These are phyloP conservation scores for Oreochromis spilurus DNA, from an alignment of 2,113 vertebrate species.

Conservation along the genomic window DNA sequence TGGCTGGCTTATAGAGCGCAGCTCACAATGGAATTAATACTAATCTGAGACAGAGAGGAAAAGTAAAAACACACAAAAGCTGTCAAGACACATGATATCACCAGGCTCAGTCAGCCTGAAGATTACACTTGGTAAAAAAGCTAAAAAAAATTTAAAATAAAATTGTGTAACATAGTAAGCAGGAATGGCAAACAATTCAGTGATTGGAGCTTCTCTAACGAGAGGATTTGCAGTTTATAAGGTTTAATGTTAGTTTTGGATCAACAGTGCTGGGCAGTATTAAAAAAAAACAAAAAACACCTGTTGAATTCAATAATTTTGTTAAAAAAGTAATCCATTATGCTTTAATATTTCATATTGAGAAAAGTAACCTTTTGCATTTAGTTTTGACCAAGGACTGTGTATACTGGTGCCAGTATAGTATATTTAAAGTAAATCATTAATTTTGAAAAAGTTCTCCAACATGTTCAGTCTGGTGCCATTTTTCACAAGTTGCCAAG, in stretches of 20 bases:
- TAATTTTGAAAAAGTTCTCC: not conserved
- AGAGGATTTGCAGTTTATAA: not conserved
- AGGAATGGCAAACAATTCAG: not conserved
- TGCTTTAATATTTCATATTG: not conserved
- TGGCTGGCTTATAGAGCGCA: slow-evolving; percentile 8
- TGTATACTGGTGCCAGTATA: not conserved
- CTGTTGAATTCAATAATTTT: not conserved
- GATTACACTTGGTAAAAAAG: not conserved
- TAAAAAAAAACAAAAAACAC: not conserved
- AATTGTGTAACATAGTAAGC: not conserved
- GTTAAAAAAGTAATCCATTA: not conserved
- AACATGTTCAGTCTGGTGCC: not conserved
- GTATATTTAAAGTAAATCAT: not conserved
- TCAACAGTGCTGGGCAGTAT: not conserved
- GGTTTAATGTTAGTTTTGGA: not conserved
- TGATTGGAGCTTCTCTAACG: not conserved
- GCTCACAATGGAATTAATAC: slow-evolving; percentile 39
- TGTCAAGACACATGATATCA: slow-evolving; percentile 12
- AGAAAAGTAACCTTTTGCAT: not conserved
- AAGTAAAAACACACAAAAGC: slow-evolving; percentile 33
- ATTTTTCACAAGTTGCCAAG: not conserved
- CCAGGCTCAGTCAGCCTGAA: slow-evolving; percentile 11
- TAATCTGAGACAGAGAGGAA: slow-evolving; percentile 38
- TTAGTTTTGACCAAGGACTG: not conserved
- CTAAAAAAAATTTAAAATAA: not conserved